These are phyloP conservation scores for Anthophora plumipes DNA, from an alignment of 2,888 invertebrate genomes.

Conservation along the genomic window DNA sequence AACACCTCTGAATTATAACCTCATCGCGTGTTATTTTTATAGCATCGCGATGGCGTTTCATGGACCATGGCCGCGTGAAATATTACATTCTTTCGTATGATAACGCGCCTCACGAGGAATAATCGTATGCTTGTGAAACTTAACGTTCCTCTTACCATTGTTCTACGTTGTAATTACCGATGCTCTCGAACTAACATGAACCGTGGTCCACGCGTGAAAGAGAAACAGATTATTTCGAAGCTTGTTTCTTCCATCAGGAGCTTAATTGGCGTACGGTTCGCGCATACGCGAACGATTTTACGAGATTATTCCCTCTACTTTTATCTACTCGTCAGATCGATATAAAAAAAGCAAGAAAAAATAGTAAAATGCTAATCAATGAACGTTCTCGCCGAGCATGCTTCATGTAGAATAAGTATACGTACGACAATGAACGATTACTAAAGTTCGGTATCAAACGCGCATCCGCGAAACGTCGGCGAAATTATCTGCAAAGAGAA, in stretches of 20 bases:
- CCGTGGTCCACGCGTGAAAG: not conserved
- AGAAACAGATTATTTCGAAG: constrained; percentile 11
- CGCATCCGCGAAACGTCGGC: not conserved
- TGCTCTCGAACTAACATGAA: constrained; percentile 3
- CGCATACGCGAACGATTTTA: not conserved
- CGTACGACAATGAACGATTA: constrained; percentile 30
- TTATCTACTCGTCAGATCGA: constrained; percentile 20
- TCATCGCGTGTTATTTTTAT: constrained; percentile 7
- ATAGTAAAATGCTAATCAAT: constrained; percentile 19
- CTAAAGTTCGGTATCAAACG: not conserved
- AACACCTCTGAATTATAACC: constrained; percentile 31
- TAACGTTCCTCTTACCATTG: not conserved
- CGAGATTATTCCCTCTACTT: constrained; percentile 13
- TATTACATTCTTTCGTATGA: constrained; percentile 32
- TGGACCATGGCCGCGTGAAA: constrained; percentile 28
- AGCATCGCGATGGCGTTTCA: constrained; percentile 32
- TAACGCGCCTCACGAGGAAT: constrained; percentile 38
- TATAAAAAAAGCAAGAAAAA: not conserved
- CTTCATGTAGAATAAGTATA: not conserved
- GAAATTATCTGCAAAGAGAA: not conserved
- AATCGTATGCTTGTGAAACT: not conserved
- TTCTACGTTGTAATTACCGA: constrained; percentile 41
- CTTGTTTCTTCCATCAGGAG: constrained; percentile 12
- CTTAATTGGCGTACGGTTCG: constrained; percentile 28
- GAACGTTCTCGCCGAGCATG: not conserved